Base-by-base conservation (phyloP, 1,140 invertebrate genomes). In the Aplysia californica region DNA sequence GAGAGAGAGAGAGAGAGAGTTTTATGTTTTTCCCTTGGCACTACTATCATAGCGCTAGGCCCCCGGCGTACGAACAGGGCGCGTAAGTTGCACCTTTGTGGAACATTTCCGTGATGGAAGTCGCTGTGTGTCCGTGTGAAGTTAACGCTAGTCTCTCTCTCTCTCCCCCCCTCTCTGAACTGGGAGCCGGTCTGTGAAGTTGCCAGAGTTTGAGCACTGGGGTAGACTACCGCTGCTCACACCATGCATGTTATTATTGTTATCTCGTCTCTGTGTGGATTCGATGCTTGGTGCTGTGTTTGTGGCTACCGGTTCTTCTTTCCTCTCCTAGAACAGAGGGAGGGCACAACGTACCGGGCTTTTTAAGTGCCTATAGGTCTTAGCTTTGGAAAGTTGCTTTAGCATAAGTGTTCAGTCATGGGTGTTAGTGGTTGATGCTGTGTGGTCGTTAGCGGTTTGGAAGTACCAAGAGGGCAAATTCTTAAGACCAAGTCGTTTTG, bases 1-100 rank as follows among this genome's bases (percentile, higher is more conserved):
- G 10, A 66, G 64, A 66, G 64, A 66, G 10, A 66, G 64, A 66
- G 64, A 66, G 10, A 66, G n/a, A n/a, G n/a, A n/a, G n/a, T n/a
- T n/a, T n/a, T n/a, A n/a, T n/a, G n/a, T n/a, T n/a, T n/a, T n/a
- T 23, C 35, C 58, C 5, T 23, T 5, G 5, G 58, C 23, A 23
- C 35, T 3, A 33, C 29, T 61, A 61, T 21, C 29, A 33, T 26
- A 29, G n/a, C 1, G 58, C 58, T 33, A 31, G 35, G 29, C 31
- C 29, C n/a, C 35, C 35, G 5, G 35, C 21, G 29, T 33, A 21
- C 6, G 29, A 26, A 61, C 58, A 20, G 6, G 35, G 35, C 29
- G 58, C 58, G 31, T 15, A 26, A 33, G 10, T 26, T 15, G 23
- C 29, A 33, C 35, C 29, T 33, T 20, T 15, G 5, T 6, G 26